Base-by-base conservation (phyloP, 1,140 invertebrate species). In the Nasonia giraulti region DNA sequence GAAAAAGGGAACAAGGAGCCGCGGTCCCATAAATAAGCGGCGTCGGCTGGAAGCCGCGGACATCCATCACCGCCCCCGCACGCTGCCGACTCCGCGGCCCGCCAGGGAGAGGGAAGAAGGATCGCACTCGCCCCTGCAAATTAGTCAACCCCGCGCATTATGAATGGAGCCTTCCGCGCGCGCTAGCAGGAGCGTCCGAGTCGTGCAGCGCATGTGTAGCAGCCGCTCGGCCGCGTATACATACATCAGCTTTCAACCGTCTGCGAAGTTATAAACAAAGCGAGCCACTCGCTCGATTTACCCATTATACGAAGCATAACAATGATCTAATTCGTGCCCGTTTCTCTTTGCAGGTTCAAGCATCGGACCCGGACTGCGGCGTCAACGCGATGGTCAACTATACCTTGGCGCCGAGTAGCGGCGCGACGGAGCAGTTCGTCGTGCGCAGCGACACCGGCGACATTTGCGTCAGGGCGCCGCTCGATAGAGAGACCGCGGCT, bases 371-470 rank as follows among this genome's bases (percentile, higher is more conserved):
- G 2, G 98, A 99, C 93, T 98, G 97, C 89, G 98, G 98, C 20
- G 96, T 98, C 11, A 99, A 99, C 92, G 97, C 98, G 0, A 96
- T 98, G 92, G 97, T 99, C 37, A 98, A 97, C 92, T 99, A 99
- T 93, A 98, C 97, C 0, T 93, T 99, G 71, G 96, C 96, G 17
- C 96, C 97, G 62, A 95, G 94, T 73, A 94, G 95, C 80, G 94
- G 94, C 33, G 95, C 95, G 55, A 92, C 94, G 62, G 94, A 95
- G 8, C 96, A 97, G 88, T 98, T 99, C 90, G 93, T 95, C 81
- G 95, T 99, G 23, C 95, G 96, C 80, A 95, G 96, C 14, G 95
- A 95, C 50, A 96, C 96, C 17, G 99, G 99, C 0, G 97, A 98
- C 87, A 96, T 99, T 81, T 98, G 98, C 93, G 95, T 99, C 37